These are phyloP conservation scores for Pentalonia nigronervosa DNA, from an alignment of 1,140 invertebrate genomes.

Conservation along the genomic window DNA sequence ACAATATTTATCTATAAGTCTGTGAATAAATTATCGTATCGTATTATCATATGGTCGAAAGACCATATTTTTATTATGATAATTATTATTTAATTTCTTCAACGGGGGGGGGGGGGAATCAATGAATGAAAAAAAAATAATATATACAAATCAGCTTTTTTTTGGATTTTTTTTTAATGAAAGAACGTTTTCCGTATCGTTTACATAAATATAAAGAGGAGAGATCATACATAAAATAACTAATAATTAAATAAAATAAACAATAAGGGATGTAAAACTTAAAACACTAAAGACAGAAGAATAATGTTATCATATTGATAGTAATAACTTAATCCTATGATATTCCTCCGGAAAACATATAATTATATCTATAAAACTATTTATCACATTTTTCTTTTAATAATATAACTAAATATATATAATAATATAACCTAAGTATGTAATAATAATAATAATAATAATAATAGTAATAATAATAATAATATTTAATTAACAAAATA, in stretches of 20 bases:
- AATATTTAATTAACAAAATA: slow-evolving; percentile 1
- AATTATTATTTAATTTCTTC: background rate
- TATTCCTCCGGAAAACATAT: background rate
- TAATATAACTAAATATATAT: background rate
- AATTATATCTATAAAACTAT: slow-evolving; percentile 24
- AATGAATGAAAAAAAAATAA: background rate
- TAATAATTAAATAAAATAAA: slow-evolving; percentile 45
- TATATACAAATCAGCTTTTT: background rate
- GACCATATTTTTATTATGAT: background rate
- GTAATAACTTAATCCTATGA: background rate
- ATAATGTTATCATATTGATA: background rate
- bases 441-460: slow-evolving; percentile 27
- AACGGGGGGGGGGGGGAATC: background rate
- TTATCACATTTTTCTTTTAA: slow-evolving; percentile 54
- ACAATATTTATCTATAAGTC: slow-evolving; percentile 4
- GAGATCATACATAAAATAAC: slow-evolving; percentile 44
- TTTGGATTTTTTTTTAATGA: slow-evolving; percentile 2
- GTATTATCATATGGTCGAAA: too few species aligned
- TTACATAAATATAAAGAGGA: background rate
- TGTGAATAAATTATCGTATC: background rate
- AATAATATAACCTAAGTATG: background rate
- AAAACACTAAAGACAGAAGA: slow-evolving; percentile 10
- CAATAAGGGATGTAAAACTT: slow-evolving; percentile 31
- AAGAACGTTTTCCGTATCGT: slow-evolving; percentile 1
- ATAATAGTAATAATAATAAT: background rate